A percentile compares a stretch with the other conserved stretches of the same genome.
phyloP scores from a whole-genome alignment of 2,113 vertebrate species.

The Dasyornis broadbenti region DNA sequence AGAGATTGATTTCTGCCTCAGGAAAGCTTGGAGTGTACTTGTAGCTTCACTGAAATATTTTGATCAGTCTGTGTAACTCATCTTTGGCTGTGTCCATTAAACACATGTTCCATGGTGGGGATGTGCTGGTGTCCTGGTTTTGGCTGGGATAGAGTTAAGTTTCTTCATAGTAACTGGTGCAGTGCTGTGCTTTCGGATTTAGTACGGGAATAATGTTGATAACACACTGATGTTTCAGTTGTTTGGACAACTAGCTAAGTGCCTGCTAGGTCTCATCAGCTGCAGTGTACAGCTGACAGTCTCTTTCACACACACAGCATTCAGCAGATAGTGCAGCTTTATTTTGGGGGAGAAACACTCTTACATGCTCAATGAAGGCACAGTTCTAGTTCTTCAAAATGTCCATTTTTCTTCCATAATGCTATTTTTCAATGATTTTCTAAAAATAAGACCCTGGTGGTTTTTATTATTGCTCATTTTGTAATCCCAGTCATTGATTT shows the following conservation, averaged over 20 bases:
- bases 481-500: neutral
- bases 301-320: neutral
- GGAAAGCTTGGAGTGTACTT: constrained; percentile 25
- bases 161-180: neutral
- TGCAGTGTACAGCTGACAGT: neutral
- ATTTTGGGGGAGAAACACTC: neutral
- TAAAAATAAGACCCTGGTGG: neutral
- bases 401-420: neutral
- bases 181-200: neutral
- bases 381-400: neutral
- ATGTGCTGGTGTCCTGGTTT: neutral
- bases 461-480: neutral
- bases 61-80: neutral
- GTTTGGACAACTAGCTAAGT: neutral
- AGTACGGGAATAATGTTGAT: neutral
- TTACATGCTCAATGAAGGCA: neutral
- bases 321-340: neutral
- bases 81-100: neutral
- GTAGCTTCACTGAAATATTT: neutral
- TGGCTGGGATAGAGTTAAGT: neutral
- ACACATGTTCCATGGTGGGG: neutral
- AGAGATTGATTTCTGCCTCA: constrained; percentile 35
- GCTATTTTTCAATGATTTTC: neutral
- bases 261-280: neutral
- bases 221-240: neutral